Conservation (phyloP, 1,140 invertebrate genomes). For the Heterodera schachtii region DNA sequence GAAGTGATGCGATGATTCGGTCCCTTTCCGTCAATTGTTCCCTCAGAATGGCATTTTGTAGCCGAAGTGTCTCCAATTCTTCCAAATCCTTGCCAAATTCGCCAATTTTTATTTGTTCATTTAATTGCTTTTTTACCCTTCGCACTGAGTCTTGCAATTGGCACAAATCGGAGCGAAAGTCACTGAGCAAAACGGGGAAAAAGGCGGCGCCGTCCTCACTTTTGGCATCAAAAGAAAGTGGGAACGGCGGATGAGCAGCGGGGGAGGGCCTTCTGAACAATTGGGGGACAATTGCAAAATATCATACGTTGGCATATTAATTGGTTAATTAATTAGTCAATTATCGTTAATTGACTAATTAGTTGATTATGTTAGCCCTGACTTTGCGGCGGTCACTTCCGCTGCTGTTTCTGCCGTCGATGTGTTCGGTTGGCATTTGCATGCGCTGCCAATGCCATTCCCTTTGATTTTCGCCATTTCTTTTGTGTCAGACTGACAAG, state of each 20-base stretch:
- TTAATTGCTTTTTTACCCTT: conserved; percentile 17
- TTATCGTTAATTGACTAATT: too few species aligned
- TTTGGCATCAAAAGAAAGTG: background rate
- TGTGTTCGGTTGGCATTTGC: background rate
- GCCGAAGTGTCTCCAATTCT: conserved; percentile 26
- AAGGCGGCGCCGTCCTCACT: conserved; percentile 19
- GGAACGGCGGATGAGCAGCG: background rate
- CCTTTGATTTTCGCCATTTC: background rate
- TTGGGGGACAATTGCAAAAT: background rate
- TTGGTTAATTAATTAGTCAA: background rate
- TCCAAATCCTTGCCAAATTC: conserved; percentile 26
- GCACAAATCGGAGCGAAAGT: conserved; percentile 29
- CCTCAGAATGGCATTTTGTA: conserved; percentile 30
- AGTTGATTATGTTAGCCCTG: background rate
- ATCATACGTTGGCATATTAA: background rate
- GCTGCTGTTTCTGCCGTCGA: background rate
- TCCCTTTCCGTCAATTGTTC: conserved; percentile 28
- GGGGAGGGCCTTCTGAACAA: conserved; percentile 1
- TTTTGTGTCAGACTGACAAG: background rate
- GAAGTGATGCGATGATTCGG: conserved; percentile 23
- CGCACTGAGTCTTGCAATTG: conserved; percentile 22
- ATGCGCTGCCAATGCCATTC: background rate
- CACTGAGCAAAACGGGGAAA: conserved; percentile 20
- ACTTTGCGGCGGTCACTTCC: conserved; percentile 4
- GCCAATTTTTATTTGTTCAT: conserved; percentile 12